Conservation (phyloP, 1,140 invertebrate species). For the Archivesica marissinica region DNA sequence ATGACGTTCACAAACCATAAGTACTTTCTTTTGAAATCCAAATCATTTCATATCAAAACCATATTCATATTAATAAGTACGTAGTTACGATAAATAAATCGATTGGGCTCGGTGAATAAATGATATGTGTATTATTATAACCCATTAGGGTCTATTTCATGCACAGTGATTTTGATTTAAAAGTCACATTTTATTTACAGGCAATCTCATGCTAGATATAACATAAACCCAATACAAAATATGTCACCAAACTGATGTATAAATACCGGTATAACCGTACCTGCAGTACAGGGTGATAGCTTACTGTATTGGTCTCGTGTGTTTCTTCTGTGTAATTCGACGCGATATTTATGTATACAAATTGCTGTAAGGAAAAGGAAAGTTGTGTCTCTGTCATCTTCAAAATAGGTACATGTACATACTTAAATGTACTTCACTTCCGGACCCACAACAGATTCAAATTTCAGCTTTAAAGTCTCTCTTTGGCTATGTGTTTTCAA, state of each 20-base stretch:
- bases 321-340: neutral
- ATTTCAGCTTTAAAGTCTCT: too few species aligned
- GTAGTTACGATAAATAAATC: slow-evolving; percentile 34
- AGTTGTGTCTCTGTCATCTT: too few species aligned
- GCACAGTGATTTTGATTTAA: slow-evolving; percentile 37
- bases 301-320: neutral
- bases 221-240: neutral
- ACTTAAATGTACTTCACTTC: too few species aligned
- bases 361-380: neutral
- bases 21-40: slow-evolving; percentile 49
- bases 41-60: slow-evolving; percentile 56
- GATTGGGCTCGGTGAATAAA: slow-evolving; percentile 15
- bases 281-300: slow-evolving; percentile 13
- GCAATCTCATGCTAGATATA: slow-evolving; percentile 11
- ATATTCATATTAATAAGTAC: slow-evolving; percentile 52
- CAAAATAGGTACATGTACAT: too few species aligned
- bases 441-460: too few species aligned
- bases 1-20: neutral
- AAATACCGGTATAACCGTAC: too few species aligned
- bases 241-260: neutral
- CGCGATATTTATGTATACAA: neutral
- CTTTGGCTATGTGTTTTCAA: too few species aligned
- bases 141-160: slow-evolving; percentile 50
- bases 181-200: slow-evolving; percentile 25
- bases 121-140: slow-evolving; percentile 5